Evolutionary conservation across 2,888 invertebrate genomes (phyloP).

Genomic region (Caenorhabditis sp.): DNA sequence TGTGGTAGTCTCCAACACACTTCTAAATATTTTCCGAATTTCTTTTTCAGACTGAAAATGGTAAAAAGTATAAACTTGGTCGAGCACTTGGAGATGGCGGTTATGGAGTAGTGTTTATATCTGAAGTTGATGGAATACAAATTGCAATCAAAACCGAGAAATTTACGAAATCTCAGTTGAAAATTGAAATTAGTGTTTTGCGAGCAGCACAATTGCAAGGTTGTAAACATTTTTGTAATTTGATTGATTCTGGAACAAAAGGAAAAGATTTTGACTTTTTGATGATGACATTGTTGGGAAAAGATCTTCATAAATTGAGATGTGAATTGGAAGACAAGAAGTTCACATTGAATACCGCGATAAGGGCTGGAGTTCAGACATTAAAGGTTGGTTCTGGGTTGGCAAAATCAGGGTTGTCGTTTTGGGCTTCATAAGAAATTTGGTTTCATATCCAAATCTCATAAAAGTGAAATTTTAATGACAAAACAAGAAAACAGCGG

Average conservation of each 20-base stretch:
- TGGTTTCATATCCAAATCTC: no score
- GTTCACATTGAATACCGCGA: constrained; percentile 54
- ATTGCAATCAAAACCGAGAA: constrained; percentile 62
- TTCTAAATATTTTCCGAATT: not conserved
- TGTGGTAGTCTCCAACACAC: not conserved
- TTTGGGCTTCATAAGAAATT: no score
- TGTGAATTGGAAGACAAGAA: constrained; percentile 50
- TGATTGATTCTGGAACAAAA: constrained; percentile 55
- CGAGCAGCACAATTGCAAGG: constrained; percentile 40
- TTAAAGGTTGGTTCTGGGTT: constrained; percentile 36
- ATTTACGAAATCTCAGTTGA: constrained; percentile 56
- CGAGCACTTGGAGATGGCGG: constrained; percentile 58
- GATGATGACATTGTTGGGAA: constrained; percentile 56
- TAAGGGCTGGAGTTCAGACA: constrained; percentile 54
- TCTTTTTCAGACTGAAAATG: constrained; percentile 20
- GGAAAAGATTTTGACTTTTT: constrained; percentile 54
- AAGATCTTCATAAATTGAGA: constrained; percentile 59
- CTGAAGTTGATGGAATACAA: constrained; percentile 39
- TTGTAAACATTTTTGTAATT: constrained; percentile 56
- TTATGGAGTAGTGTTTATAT: constrained; percentile 52
- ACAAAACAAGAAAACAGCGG: no score
- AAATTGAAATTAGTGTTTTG: constrained; percentile 58
- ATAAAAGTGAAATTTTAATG: no score
- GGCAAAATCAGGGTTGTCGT: no score
- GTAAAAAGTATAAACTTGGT: constrained; percentile 45